Evolutionary conservation across 2,888 invertebrate genomes (phyloP).

Genomic region (Lacanobia wlatinum): DNA sequence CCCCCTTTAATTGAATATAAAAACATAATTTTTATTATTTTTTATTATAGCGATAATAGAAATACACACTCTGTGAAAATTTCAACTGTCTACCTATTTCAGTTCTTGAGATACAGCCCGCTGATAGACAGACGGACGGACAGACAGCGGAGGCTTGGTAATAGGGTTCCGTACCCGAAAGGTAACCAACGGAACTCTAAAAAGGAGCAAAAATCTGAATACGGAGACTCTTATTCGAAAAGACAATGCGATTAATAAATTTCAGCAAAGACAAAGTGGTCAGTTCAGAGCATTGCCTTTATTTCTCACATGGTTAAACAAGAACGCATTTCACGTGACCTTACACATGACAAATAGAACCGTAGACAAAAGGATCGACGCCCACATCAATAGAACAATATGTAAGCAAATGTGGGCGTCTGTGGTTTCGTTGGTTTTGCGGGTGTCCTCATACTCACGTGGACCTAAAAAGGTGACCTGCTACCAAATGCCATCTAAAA

Average conservation of each 20-base stretch:
- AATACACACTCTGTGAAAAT: too few species aligned
- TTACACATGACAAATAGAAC: constrained; percentile 17
- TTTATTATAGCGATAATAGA: too few species aligned
- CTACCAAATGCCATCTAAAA: background rate
- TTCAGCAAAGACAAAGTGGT: background rate
- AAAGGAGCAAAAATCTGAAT: background rate
- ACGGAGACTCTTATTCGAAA: background rate
- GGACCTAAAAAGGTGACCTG: constrained; percentile 1
- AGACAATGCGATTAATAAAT: background rate
- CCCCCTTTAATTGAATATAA: too few species aligned
- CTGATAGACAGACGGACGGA: too few species aligned
- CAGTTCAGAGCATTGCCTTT: constrained; percentile 2
- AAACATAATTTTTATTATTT: too few species aligned
- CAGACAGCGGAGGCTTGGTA: too few species aligned
- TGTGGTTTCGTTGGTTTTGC: constrained; percentile 20
- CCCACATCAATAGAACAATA: background rate
- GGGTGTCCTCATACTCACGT: background rate
- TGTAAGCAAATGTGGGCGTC: constrained; percentile 8
- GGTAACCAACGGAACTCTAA: too few species aligned
- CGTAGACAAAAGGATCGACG: constrained; percentile 19
- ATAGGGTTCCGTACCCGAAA: too few species aligned
- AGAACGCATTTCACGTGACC: constrained; percentile 16
- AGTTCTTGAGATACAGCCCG: too few species aligned
- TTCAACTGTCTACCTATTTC: too few species aligned
- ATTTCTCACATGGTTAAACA: background rate